Evolutionary conservation across 1,140 invertebrate species (phyloP).

Genomic region (Procambarus virginalis): DNA sequence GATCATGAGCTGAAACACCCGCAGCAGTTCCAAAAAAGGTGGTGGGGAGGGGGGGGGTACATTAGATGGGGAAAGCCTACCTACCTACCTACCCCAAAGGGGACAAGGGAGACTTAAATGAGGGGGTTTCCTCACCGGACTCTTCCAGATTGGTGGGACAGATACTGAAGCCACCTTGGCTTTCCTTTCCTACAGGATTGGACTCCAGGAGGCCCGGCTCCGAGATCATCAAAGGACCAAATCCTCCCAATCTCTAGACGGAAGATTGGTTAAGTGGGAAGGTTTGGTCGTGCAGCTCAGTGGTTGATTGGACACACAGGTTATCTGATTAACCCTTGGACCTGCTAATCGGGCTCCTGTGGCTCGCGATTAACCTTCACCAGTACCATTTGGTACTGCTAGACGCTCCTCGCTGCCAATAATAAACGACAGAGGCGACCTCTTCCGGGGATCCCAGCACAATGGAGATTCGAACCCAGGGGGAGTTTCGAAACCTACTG

Average conservation of each 20-base stretch:
- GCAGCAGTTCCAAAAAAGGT: too few species aligned
- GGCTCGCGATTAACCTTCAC: constrained; percentile 35
- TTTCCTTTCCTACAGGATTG: neutral
- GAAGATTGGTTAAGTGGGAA: constrained; percentile 33
- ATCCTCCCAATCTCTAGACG: constrained; percentile 5
- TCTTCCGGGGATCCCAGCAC: neutral
- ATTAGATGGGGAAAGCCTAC: too few species aligned
- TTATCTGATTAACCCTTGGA: constrained; percentile 34
- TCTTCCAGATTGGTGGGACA: too few species aligned
- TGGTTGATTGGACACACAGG: constrained; percentile 41
- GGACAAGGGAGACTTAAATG: too few species aligned
- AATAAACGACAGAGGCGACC: constrained; percentile 12
- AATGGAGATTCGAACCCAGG: too few species aligned
- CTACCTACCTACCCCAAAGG: too few species aligned
- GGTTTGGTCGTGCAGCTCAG: neutral
- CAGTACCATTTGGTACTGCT: constrained; percentile 30
- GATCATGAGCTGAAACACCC: too few species aligned
- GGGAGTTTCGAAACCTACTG: too few species aligned
- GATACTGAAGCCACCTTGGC: neutral
- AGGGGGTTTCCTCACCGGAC: too few species aligned
- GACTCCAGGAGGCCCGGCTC: neutral
- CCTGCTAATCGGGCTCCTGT: constrained; percentile 44
- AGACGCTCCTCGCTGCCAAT: constrained; percentile 14
- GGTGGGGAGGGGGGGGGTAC: too few species aligned
- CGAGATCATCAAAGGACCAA: neutral